Evolutionary conservation across 2,888 invertebrate genomes (phyloP), one percentile per base, ranked within the genome.

Genomic region (Suillia variegata): DNA sequence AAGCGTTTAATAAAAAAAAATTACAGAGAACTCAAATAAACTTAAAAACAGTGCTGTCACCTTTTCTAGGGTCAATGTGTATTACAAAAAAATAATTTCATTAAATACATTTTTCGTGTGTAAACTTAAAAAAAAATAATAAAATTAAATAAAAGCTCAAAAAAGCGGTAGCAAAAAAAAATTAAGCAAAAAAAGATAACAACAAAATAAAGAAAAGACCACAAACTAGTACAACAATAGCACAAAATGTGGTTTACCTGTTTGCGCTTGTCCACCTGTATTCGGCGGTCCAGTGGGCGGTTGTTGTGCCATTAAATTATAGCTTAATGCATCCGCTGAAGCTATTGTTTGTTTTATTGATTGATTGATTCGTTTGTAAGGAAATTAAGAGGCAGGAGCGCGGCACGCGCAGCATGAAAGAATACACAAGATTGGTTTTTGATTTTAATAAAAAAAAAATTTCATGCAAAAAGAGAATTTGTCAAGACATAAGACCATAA

Each of bases 251-350:
- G 18, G 61, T 67, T 76, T 77, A 79, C 79, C 76, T 77, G 79
- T 65, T 64, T 70, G 74, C 64, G 75, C 42, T 70, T 75, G 77
- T 61, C 70, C 78, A 73, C 74, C 75, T 67, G 74, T 70, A 64
- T 71, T 71, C 63, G 75, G 71, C 69, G 77, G 74, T 72, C 79
- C 80, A 67, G 70, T 74, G 62, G 79, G 71, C 67, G 76, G 70
- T 77, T 80, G 80, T 61, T 81, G 80, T 70, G 80, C 79, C 80
- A 81, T 81, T 76, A 80, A 77, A 76, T 75, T 78, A 72, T 76
- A 77, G 67, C 77, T 79, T 73, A 79, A 75, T 61, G 75, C 77
- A 77, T 81, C 81, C 74, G 77, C 72, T 73, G 76, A 72, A 73
- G 75, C 80, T 80, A 70, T 68, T 64, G 59, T 66, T n/a, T n/a